phyloP scores from a whole-genome alignment of 2,888 invertebrate species.

The Leptinotarsa haldemani region DNA sequence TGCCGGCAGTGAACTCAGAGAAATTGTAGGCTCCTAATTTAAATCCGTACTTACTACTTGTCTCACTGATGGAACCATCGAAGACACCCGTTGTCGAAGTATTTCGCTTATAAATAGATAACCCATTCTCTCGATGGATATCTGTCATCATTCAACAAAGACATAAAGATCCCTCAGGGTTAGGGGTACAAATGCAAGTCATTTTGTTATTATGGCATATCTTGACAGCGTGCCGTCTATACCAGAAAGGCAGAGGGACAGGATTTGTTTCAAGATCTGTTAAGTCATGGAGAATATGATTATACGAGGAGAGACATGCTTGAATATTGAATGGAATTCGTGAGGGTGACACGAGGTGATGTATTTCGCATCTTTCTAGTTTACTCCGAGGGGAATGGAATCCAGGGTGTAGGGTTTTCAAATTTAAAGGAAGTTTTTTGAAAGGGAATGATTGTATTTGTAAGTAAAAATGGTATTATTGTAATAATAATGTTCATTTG shows the following conservation, averaged over 20 bases:
- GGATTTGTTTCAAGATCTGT: slow-evolving; percentile 46
- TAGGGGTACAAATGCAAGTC: slow-evolving; percentile 37
- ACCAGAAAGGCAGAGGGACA: slow-evolving; percentile 34
- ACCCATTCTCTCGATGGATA: slow-evolving; percentile 37
- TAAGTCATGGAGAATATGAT: slow-evolving; percentile 45
- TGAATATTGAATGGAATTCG: slow-evolving; percentile 32
- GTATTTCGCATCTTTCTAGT: no score
- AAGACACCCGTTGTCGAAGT: slow-evolving; percentile 26
- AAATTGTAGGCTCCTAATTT: not conserved
- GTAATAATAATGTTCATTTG: no score
- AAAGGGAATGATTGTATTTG: no score
- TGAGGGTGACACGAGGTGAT: not conserved
- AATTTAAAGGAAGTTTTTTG: no score
- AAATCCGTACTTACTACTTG: no score
- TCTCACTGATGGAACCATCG: not conserved
- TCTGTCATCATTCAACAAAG: slow-evolving; percentile 41
- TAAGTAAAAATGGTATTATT: no score
- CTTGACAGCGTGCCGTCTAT: slow-evolving; percentile 23
- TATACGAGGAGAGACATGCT: slow-evolving; percentile 38
- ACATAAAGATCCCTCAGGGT: slow-evolving; percentile 36
- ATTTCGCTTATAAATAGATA: slow-evolving; percentile 36
- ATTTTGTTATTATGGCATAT: slow-evolving; percentile 36
- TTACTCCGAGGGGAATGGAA: no score
- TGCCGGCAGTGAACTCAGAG: no score
- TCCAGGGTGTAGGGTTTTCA: not conserved